These are phyloP conservation scores for Delphinus delphis DNA, from an alignment of 2,113 vertebrate species.

Conservation along the genomic window DNA sequence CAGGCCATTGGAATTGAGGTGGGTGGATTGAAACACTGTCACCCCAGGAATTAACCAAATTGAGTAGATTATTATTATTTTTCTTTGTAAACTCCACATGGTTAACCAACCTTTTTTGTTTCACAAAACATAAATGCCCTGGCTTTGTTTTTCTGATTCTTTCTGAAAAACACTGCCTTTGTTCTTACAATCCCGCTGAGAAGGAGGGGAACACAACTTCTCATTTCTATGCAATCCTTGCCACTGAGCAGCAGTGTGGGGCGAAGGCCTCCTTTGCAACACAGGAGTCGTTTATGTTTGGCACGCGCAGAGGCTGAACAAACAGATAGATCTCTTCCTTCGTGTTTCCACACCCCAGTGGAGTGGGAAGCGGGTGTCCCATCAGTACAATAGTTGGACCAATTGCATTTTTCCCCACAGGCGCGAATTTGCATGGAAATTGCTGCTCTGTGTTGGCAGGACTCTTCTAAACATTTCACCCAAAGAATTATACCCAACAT, in stretches of 20 bases:
- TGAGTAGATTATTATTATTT: background rate
- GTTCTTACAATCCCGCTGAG: constrained; percentile 33
- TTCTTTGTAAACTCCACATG: background rate
- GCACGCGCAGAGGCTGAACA: background rate
- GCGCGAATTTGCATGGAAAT: constrained; percentile 74
- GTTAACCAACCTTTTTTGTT: background rate
- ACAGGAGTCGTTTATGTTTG: background rate
- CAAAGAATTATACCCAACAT: constrained; percentile 53
- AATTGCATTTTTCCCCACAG: constrained; percentile 49
- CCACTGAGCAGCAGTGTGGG: background rate
- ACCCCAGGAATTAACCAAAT: background rate
- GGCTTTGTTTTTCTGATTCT: background rate
- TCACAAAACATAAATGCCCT: constrained; percentile 58
- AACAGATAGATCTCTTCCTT: constrained; percentile 19
- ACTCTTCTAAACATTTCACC: constrained; percentile 67
- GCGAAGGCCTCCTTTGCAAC: background rate
- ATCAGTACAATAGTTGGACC: constrained; percentile 1
- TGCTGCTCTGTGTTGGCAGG: constrained; percentile 54
- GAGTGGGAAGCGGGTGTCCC: background rate
- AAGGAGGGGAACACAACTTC: background rate
- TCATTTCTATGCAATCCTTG: constrained; percentile 60
- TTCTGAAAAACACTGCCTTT: constrained; percentile 52
- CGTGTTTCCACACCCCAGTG: constrained; percentile 36
- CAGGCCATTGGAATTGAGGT: accelerated
- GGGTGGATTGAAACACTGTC: background rate